A percentile compares a stretch with the other conserved stretches of the same genome.
Evolutionary conservation across 2,113 vertebrate species (phyloP).

Genomic region (Cyprinodon tularosa): DNA sequence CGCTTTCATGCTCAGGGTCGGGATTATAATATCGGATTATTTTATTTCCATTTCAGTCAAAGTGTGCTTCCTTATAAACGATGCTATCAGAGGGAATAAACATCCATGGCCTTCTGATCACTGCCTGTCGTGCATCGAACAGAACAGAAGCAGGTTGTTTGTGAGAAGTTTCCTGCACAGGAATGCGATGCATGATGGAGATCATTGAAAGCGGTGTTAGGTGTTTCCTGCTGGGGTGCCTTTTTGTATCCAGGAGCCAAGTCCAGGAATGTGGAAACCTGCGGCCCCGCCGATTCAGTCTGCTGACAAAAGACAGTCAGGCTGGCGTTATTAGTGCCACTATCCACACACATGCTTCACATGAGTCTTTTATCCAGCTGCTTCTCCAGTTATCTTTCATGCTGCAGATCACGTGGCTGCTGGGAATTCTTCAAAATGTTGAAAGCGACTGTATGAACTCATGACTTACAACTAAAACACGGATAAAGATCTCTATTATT

Average conservation of each 20-base stretch:
- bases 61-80: background rate
- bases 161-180: conserved; percentile 18
- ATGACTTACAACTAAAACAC: conserved; percentile 45
- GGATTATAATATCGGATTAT: background rate
- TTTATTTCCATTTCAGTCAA: background rate
- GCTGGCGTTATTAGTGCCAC: conserved; percentile 57
- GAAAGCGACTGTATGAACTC: conserved; percentile 46
- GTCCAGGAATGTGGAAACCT: conserved; percentile 75
- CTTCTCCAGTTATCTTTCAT: conserved; percentile 44
- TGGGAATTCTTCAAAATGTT: conserved; percentile 16
- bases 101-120: background rate
- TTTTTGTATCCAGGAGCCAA: conserved; percentile 71
- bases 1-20: background rate
- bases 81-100: background rate
- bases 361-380: conserved; percentile 47
- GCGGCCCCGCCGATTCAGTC: conserved; percentile 52
- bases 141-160: background rate
- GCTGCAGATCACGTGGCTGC: conserved; percentile 39
- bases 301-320: conserved; percentile 63
- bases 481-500: conserved; percentile 72
- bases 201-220: conserved; percentile 39
- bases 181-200: conserved; percentile 22
- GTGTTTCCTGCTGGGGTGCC: conserved; percentile 58
- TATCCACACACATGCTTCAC: conserved; percentile 41
- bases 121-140: conserved; percentile 23